Conservation (phyloP, 2,888 invertebrate species). For the Patella pellucida region DNA sequence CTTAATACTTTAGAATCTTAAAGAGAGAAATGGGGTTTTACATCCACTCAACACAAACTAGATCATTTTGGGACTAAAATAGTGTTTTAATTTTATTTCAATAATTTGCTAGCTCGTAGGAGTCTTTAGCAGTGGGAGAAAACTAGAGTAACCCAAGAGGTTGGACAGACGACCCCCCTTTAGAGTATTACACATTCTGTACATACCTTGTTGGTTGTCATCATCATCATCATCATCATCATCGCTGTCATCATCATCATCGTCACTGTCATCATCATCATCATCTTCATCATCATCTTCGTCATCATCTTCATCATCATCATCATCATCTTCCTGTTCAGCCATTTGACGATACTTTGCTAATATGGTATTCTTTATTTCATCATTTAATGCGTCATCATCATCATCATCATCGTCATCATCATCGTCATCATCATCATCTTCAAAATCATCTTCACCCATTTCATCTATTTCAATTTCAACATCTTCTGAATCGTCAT, state of each 20-base stretch:
- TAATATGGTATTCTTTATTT: not conserved
- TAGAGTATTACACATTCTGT: no score
- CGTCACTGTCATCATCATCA: conserved; percentile 28
- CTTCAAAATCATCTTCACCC: conserved; percentile 13
- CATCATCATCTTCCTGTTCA: not conserved
- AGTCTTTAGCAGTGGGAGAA: no score
- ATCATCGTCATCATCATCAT: conserved; percentile 14
- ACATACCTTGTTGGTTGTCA: conserved; percentile 6
- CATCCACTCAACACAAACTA: no score
- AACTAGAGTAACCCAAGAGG: no score
- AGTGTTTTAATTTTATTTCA: no score
- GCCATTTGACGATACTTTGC: conserved; percentile 6
- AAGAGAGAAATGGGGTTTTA: no score
- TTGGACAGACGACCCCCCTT: no score
- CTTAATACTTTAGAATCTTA: no score
- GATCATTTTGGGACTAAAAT: no score
- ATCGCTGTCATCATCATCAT: conserved; percentile 25
- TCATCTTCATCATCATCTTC: conserved; percentile 26
- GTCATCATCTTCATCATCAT: conserved; percentile 21
- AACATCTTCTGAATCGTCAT: not conserved
- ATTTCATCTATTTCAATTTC: not conserved
- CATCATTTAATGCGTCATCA: conserved; percentile 13
- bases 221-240: conserved; percentile 26
- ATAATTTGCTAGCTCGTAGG: no score
- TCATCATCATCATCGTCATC: conserved; percentile 22